A percentile compares a stretch with the other conserved stretches of the same genome.
These are phyloP conservation scores for Narcine bancroftii DNA, from an alignment of 2,113 vertebrate species.

Conservation along the genomic window DNA sequence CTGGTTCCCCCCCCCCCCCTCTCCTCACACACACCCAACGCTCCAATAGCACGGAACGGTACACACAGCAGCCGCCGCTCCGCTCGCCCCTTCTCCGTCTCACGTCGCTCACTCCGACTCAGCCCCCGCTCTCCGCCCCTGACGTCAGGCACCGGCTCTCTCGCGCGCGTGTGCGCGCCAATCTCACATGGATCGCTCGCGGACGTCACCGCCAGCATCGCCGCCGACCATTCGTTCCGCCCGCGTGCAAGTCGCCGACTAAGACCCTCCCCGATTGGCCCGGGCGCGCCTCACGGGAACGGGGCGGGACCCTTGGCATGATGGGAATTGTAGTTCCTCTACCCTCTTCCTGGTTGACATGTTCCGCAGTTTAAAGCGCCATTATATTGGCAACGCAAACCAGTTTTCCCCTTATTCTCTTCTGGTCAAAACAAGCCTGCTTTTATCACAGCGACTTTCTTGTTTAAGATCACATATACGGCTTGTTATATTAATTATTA, in stretches of 20 bases:
- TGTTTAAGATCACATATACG: too few relatives aligned
- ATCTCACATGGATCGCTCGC: background rate
- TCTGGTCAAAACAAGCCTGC: background rate
- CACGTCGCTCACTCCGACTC: background rate
- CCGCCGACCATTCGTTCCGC: background rate
- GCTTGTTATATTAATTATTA: background rate
- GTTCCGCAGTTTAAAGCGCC: background rate
- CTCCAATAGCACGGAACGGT: too few relatives aligned
- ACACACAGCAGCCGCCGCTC: background rate
- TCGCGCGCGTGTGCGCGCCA: background rate
- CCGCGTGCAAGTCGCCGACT: background rate
- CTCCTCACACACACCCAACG: background rate
- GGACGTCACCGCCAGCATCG: background rate
- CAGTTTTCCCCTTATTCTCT: too few relatives aligned
- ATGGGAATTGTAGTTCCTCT: conserved; percentile 1
- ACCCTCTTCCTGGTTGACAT: background rate
- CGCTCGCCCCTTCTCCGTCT: background rate
- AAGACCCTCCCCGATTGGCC: background rate
- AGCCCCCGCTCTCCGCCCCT: background rate
- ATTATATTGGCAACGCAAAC: background rate
- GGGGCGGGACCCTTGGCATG: too few relatives aligned
- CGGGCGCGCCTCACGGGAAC: background rate
- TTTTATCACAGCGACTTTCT: too few relatives aligned
- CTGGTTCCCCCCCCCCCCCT: background rate
- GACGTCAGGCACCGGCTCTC: conserved; percentile 29